A percentile compares a stretch with the other conserved stretches of the same genome.
phyloP scores from a whole-genome alignment of 1,140 invertebrate species.

The Ceratoteleas bidentatus region DNA sequence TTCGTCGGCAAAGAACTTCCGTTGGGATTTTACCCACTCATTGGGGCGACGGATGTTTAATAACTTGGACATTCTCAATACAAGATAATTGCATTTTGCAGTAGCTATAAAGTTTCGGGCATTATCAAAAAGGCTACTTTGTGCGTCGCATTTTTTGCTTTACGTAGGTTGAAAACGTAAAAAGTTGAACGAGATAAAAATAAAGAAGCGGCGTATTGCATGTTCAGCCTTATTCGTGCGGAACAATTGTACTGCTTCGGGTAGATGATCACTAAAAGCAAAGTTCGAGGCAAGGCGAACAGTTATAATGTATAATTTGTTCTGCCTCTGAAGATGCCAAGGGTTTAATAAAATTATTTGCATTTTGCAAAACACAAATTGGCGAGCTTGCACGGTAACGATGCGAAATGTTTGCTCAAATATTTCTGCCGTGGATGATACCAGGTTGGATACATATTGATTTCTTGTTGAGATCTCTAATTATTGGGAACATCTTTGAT shows the following conservation, averaged over 20 bases:
- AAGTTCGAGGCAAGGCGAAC: constrained; percentile 59
- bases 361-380: constrained; percentile 51
- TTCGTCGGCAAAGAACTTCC: too few species aligned
- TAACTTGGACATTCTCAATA: neutral
- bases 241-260: constrained; percentile 62
- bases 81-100: constrained; percentile 14
- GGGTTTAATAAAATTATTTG: constrained; percentile 61
- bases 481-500: constrained; percentile 2
- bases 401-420: constrained; percentile 18
- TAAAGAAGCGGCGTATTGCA: constrained; percentile 53
- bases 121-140: constrained; percentile 41
- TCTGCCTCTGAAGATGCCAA: constrained; percentile 53
- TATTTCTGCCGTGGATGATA: constrained; percentile 12
- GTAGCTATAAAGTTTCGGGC: constrained; percentile 22
- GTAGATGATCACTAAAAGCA: constrained; percentile 64
- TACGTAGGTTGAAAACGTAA: constrained; percentile 36
- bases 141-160: constrained; percentile 11
- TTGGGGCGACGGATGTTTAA: neutral
- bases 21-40: too few species aligned
- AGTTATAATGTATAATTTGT: constrained; percentile 63
- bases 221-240: constrained; percentile 59
- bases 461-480: constrained; percentile 12
- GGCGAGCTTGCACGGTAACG: constrained; percentile 40
- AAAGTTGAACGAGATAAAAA: constrained; percentile 64
- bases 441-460: constrained; percentile 21